Evolutionary conservation across 2,113 vertebrate species (phyloP), one percentile per base, ranked within the genome.

Genomic region (Eulacestoma nigropectus): DNA sequence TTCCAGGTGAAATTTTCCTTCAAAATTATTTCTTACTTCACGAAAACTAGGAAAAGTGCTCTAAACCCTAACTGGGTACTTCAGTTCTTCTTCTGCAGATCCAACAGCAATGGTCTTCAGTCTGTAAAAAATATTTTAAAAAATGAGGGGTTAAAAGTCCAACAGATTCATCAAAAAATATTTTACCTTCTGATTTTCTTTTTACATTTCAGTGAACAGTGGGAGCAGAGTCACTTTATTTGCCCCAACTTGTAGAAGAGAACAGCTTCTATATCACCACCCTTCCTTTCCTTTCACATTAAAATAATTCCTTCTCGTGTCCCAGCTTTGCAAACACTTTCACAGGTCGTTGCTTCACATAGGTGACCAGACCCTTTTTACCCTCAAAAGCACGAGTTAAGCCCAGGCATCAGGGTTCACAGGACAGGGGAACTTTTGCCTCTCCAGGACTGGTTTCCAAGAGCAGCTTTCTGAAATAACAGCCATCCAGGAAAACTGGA

Each of bases 71-170:
- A 26, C 15, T 37, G 17, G 3, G 37, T 25, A 2, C 18, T 74
- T 70, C 37, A 37, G 13, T 46, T 76, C 41, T 57, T 9, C 52
- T 63, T 82, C 44, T 23, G 47, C 14, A 52, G 39, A 46, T 16
- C 11, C 4, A 79, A 74, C 75, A 76, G 1, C 23, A 27, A 6
- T 19, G 21, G 9, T 33, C 27, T 64, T 67, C 30, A 39, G 7
- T 37, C 37, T 26, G 13, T 2, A 7, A 22, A 37, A 76, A 16
- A 1, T 12, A 42, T 3, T 37, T 5, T 11, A 29, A 64, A 35
- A 4, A 35, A 4, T 1, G 4, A 4, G 3, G 6, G 6, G 1
- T 20, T 72, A 63, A 46, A 80, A 86, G 15, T 29, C 3, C 19
- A 44, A 13, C 42, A 21, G 1, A 67, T 39, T 30, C 29, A 63